Evolutionary conservation across 1,140 invertebrate genomes (phyloP), one percentile per base, ranked within the genome.

Genomic region (Drosophila saltans): DNA sequence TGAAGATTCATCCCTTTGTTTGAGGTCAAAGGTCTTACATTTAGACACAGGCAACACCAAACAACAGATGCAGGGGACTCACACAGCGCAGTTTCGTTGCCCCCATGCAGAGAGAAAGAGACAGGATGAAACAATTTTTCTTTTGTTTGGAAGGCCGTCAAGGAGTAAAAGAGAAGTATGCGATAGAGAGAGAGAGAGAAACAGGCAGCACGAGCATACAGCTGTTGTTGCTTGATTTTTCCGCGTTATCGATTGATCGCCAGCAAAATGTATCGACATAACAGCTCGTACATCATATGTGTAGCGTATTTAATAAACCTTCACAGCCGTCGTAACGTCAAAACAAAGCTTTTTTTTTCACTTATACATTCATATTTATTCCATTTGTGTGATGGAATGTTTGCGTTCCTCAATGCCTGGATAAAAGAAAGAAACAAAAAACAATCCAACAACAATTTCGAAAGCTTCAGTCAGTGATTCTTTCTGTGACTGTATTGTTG

Each of bases 401-500:
- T 70, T 75, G 75, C 68, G 39, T 63, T 66, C 45, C 65, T 36
- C 66, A 30, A 36, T 45, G 70, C 68, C 21, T 69, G 43, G 52
- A 52, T 30, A 62, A 66, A 75, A 69, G 52, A 36, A 7, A 40
- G 61, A 52, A 69, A 71, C 64, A 64, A 64, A 65, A 65, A 76
- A 36, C 6, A 36, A 36, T 36, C 33, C 33, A 36, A 72, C 61
- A 65, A 57, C 21, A 52, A 26, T 10, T 52, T 26, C 21, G 11
- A 24, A 43, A 84, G 77, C 78, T 80, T 61, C 65, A 61, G 60
- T 75, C 69, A 79, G 72, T 72, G 55, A 75, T 83, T 52, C 21
- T 52, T 26, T 26, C 21, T 26, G 45, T 52, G 21, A 16, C 24
- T 52, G 45, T 26, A 11, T 52, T 52, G 45, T 10, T 24, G 24